A percentile compares a stretch with the other conserved stretches of the same genome.
Evolutionary conservation across 2,113 vertebrate genomes (phyloP).

Genomic region (Cyanoramphus novaezelandiae): DNA sequence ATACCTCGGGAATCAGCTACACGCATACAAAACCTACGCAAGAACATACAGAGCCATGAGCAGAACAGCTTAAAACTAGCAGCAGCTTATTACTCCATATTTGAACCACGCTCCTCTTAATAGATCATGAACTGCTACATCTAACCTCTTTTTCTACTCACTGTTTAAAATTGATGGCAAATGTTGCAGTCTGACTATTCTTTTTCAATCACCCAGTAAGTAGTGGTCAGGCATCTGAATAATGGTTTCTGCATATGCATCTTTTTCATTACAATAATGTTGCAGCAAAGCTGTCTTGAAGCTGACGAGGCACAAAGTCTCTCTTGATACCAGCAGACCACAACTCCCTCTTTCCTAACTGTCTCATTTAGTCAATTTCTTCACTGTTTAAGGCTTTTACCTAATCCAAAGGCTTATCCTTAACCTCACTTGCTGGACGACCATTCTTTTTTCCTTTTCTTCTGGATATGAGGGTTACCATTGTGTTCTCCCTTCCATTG

Average conservation of each 20-base stretch:
- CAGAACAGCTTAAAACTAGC: not conserved
- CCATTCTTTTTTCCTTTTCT: not conserved
- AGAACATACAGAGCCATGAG: accelerated
- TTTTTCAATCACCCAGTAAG: not conserved
- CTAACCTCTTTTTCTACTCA: not conserved
- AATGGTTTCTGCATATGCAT: not conserved
- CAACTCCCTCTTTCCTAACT: not conserved
- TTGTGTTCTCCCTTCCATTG: not conserved
- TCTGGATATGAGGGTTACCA: not conserved
- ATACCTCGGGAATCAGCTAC: not conserved
- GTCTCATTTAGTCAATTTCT: not conserved
- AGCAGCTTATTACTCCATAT: not conserved
- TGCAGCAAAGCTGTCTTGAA: not conserved
- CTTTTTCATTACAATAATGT: not conserved
- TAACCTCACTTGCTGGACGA: not conserved
- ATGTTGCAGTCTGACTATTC: not conserved
- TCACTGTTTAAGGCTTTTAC: not conserved
- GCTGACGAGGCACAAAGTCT: not conserved
- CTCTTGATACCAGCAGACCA: not conserved
- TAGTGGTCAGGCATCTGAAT: not conserved
- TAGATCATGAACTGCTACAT: not conserved
- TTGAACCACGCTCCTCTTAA: not conserved
- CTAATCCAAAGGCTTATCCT: not conserved
- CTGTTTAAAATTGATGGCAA: not conserved
- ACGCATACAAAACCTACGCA: not conserved